phyloP scores from a whole-genome alignment of 2,888 invertebrate genomes.

The Tinea trinotella region DNA sequence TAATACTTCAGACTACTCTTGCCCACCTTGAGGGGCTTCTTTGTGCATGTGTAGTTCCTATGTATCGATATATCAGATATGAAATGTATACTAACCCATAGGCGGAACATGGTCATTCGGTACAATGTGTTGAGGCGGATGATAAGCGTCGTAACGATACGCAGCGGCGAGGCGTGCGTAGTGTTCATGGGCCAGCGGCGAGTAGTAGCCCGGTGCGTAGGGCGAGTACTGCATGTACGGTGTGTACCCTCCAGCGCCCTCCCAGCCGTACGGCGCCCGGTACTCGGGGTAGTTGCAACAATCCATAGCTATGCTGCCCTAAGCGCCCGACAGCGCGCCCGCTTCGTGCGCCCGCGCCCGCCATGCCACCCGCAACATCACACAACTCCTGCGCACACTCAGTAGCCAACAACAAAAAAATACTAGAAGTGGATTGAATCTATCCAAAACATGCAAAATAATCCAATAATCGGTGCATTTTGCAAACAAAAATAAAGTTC shows the following conservation, averaged over 20 bases:
- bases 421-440: neutral
- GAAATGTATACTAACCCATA: conserved; percentile 48
- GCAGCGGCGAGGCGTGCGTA: conserved; percentile 38
- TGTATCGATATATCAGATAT: no score
- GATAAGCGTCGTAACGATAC: conserved; percentile 32
- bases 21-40: no score
- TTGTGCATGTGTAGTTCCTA: no score
- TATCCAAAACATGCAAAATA: neutral
- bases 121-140: conserved; percentile 47
- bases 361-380: conserved; percentile 27
- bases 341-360: conserved; percentile 36
- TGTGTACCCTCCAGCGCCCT: conserved; percentile 39
- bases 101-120: conserved; percentile 59
- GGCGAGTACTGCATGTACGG: conserved; percentile 40
- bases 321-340: conserved; percentile 48
- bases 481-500: neutral
- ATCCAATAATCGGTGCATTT: neutral
- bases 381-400: conserved; percentile 16
- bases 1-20: no score
- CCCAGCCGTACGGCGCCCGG: conserved; percentile 50
- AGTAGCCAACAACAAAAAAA: neutral
- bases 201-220: conserved; percentile 39
- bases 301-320: conserved; percentile 50
- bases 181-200: conserved; percentile 48
- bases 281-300: conserved; percentile 69